Percentiles rank a stretch among this genome's conserved stretches.
Conservation (phyloP, 2,888 invertebrate species). For the Mythimna loreyi region DNA sequence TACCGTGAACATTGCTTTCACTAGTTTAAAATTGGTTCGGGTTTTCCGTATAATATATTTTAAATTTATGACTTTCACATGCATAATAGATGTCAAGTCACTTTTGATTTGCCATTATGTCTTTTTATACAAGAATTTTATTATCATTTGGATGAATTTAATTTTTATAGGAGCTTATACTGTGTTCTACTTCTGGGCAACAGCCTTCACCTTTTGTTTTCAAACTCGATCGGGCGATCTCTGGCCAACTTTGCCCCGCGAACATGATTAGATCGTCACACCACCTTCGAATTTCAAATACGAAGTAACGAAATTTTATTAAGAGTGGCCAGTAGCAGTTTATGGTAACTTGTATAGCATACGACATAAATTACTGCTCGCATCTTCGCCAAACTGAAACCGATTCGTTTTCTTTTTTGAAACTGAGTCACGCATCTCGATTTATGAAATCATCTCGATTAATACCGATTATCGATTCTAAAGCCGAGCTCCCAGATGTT, state of each 20-base stretch:
- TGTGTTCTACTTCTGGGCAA: no score
- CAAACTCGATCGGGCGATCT: no score
- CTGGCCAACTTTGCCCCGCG: no score
- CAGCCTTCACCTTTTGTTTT: no score
- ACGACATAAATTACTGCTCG: background rate
- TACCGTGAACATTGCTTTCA: conserved; percentile 54
- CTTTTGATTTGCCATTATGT: background rate
- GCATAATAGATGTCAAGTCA: background rate
- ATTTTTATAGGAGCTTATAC: background rate
- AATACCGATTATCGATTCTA: conserved; percentile 51
- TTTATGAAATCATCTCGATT: conserved; percentile 47
- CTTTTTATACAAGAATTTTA: background rate
- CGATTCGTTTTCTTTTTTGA: conserved; percentile 15
- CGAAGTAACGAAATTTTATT: background rate
- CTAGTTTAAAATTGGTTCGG: conserved; percentile 34
- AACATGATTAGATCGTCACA: no score
- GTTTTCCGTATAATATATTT: conserved; percentile 34
- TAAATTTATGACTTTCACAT: conserved; percentile 31
- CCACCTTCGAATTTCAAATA: no score
- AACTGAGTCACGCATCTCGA: conserved; percentile 29
- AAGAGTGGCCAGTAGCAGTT: background rate
- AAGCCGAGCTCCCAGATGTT: conserved; percentile 43
- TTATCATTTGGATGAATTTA: background rate
- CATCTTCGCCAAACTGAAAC: background rate
- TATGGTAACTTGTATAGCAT: background rate